Base-by-base conservation (phyloP, 1,140 invertebrate species). In the Spodoptera litura region DNA sequence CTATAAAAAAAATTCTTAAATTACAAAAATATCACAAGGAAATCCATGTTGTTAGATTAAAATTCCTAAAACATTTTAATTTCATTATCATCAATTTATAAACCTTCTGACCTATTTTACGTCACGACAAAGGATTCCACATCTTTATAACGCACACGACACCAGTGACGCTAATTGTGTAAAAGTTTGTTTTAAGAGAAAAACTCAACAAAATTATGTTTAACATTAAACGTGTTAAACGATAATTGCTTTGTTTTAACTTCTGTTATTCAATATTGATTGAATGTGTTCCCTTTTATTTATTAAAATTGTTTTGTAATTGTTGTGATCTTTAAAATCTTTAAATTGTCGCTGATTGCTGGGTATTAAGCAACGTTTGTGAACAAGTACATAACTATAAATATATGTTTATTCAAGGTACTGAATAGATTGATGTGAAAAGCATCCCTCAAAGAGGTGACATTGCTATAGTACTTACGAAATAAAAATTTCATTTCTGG, bases 241-340 rank as follows among this genome's bases (percentile, higher is more conserved):
- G 64, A 52, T 68, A 68, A 68, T 68, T 27, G 64, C n/a, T 20
- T 49, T 64, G 61, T 64, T 49, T 44, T 20, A 64, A 64, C n/a
- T 68, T 68, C 35, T 68, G 62, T 51, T 9, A 66, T 66, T 51
- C 51, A 12, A 66, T 68, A 15, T 53, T 52, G 49, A 52, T 52
- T 68, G 53, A 64, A n/a, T 52, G 11, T 27, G 49, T 52, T 27
- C 10, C 4, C 20, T 53, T 31, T 20, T 52, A 78, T 79, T 78
- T 35, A 80, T 78, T 52, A 58, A 49, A 74, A 68, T 68, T 53
- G 44, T 68, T 55, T 13, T 68, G 49, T n/a, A 62, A 44, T 62
- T 44, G 61, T 38, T 44, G 35, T 44, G 27, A 15, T 13, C n/a
- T 68, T 68, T 53, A 53, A 68, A 68, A 27, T 27, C 8, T n/a